Conservation (phyloP, 2,797 vertebrate genomes). For the Danio jaintianensis region DNA sequence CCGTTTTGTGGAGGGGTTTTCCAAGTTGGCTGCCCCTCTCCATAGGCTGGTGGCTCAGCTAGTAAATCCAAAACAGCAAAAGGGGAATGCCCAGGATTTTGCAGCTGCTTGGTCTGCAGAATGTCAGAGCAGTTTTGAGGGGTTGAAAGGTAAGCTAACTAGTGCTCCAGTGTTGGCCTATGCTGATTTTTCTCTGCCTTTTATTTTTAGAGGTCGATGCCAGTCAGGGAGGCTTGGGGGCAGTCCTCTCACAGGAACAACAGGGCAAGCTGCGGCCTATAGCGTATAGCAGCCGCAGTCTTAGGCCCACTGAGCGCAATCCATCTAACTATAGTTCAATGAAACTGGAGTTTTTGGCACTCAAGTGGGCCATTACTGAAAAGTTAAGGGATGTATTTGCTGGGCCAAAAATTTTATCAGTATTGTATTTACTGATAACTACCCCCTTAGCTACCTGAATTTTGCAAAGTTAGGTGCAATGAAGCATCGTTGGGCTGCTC, state of each 20-base stretch:
- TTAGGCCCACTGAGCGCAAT: neutral
- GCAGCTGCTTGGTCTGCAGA: neutral
- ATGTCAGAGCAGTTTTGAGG: neutral
- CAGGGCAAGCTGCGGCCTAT: neutral
- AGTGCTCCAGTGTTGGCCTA: too few species aligned
- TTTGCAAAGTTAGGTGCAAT: neutral
- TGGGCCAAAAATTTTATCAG: neutral
- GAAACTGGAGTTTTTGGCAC: too few species aligned
- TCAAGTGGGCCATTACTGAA: neutral
- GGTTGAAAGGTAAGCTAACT: too few species aligned
- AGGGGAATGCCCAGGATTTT: neutral
- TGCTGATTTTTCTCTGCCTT: neutral
- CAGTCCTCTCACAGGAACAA: conserved; percentile 20
- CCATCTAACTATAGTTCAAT: neutral
- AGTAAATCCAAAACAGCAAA: neutral
- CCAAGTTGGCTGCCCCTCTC: neutral
- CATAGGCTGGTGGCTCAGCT: neutral
- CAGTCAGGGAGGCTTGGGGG: conserved; percentile 9
- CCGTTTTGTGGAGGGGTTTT: too few species aligned
- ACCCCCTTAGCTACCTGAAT: neutral
- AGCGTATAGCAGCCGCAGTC: neutral
- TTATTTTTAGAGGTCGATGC: conserved; percentile 12
- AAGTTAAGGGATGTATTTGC: neutral
- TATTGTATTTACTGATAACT: neutral
- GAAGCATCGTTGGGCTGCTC: conserved; percentile 8